Percentiles rank a stretch among this genome's conserved stretches.
Conservation (phyloP, 2,113 vertebrate species). For the Elanoides forficatus region DNA sequence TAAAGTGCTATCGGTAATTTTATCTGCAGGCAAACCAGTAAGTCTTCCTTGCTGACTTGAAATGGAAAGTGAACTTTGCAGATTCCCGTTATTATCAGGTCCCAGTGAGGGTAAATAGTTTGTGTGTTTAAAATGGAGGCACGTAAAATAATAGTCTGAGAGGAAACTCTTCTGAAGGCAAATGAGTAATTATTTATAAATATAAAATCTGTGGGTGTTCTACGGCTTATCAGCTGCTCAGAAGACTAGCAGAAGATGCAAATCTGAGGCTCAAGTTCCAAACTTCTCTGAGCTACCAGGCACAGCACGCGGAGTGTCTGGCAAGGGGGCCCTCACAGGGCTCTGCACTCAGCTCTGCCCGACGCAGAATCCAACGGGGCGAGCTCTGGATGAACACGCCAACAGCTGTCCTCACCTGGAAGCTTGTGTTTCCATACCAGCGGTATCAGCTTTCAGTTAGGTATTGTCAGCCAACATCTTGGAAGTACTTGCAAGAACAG, state of each 20-base stretch:
- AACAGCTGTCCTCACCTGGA: background rate
- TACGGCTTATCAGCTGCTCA: background rate
- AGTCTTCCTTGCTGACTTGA: background rate
- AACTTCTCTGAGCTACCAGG: background rate
- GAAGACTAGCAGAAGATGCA: background rate
- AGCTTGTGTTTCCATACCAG: background rate
- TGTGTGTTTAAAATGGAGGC: background rate
- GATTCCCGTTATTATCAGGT: background rate
- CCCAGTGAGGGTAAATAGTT: background rate
- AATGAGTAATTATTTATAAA: slow-evolving; percentile 15
- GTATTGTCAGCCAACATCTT: background rate
- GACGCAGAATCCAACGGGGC: background rate
- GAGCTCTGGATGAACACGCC: background rate
- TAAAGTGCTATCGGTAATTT: background rate
- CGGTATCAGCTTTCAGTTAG: background rate
- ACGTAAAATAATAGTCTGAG: background rate
- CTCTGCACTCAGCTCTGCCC: background rate
- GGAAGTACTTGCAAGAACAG: background rate
- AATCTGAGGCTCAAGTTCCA: background rate
- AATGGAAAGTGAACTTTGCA: background rate
- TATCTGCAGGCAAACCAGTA: background rate
- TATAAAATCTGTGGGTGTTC: slow-evolving; percentile 7
- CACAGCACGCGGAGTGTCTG: fast-evolving
- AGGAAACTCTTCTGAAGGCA: slow-evolving; percentile 13
- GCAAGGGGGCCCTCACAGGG: background rate